Conservation (phyloP, 2,113 vertebrate genomes). For the Gymnogyps californianus region DNA sequence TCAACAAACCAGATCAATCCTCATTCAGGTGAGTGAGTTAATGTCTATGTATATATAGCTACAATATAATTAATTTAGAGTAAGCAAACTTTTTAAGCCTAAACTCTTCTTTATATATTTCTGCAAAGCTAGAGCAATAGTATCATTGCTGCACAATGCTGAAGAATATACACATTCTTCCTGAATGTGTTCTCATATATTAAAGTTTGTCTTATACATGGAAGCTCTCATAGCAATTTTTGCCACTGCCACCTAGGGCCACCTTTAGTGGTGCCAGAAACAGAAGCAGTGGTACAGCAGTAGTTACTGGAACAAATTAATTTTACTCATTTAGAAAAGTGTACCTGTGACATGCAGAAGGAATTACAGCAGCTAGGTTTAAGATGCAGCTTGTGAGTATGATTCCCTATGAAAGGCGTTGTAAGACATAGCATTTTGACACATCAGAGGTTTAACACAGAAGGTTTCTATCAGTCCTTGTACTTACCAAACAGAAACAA, state of each 20-base stretch:
- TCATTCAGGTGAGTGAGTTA: not conserved
- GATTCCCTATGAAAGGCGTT: not conserved
- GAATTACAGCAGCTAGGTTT: not conserved
- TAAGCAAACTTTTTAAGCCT: not conserved
- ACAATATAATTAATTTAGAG: not conserved
- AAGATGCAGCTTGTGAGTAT: not conserved
- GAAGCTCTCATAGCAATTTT: not conserved
- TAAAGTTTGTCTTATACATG: not conserved
- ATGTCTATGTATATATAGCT: not conserved
- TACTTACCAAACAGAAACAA: not conserved
- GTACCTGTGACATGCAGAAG: not conserved
- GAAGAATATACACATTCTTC: not conserved
- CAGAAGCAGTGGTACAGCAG: not conserved
- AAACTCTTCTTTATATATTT: not conserved
- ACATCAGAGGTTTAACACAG: not conserved
- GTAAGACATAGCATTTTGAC: not conserved
- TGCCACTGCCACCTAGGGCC: not conserved
- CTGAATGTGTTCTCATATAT: not conserved
- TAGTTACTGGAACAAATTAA: not conserved
- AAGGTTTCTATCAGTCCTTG: not conserved
- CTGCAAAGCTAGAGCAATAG: not conserved
- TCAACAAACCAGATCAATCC: not conserved
- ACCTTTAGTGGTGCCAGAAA: not conserved
- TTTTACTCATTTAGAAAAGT: not conserved
- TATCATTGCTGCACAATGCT: not conserved